phyloP scores from a whole-genome alignment of 2,888 invertebrate species.

The Formica aserva region DNA sequence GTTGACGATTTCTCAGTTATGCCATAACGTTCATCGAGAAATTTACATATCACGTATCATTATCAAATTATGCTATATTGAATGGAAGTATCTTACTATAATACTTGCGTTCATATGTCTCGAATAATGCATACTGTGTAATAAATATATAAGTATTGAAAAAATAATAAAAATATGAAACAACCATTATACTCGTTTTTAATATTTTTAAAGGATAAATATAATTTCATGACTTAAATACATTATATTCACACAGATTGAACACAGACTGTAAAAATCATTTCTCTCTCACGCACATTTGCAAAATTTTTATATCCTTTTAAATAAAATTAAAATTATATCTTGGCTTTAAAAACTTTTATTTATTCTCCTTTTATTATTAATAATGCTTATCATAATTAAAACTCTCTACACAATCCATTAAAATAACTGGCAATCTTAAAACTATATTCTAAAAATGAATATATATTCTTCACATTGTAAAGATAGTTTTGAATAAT shows the following conservation, averaged over 20 bases:
- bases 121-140: not conserved
- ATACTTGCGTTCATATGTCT: not conserved
- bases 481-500: constrained; percentile 13
- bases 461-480: not conserved
- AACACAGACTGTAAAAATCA: not conserved
- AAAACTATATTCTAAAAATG: not conserved
- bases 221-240: not conserved
- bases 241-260: not conserved
- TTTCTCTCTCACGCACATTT: not conserved
- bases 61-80: not conserved
- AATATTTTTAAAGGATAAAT: not conserved
- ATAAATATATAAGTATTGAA: not conserved
- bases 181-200: not conserved
- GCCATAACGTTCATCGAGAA: not conserved
- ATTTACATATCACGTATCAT: not conserved
- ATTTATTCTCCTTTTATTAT: not conserved
- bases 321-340: not conserved
- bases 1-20: constrained; percentile 16
- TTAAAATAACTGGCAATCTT: not conserved
- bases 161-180: not conserved
- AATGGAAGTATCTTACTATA: not conserved
- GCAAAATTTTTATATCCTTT: not conserved
- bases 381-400: not conserved
- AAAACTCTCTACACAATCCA: not conserved
- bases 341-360: not conserved